phyloP scores from a whole-genome alignment of 1,140 invertebrate species.

The Trialeurodes vaporariorum region DNA sequence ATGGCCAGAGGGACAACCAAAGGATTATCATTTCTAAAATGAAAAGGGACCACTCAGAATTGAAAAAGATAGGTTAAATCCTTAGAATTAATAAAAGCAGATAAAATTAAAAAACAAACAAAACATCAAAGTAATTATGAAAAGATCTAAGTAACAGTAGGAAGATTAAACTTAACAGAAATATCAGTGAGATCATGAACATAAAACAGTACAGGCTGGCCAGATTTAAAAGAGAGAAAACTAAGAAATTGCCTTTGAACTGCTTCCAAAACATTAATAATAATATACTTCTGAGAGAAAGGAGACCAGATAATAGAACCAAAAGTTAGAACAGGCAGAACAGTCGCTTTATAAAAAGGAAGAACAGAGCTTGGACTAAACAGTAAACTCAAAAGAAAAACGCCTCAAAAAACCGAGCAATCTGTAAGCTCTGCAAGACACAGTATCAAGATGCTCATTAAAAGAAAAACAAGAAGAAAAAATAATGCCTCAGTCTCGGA shows the following conservation, averaged over 20 bases:
- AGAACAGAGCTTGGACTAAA: background rate
- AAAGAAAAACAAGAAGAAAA: background rate
- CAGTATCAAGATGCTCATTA: background rate
- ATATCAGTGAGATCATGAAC: background rate
- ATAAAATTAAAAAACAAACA: no score
- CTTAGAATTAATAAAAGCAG: no score
- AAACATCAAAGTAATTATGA: no score
- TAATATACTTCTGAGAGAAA: background rate
- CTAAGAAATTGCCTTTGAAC: background rate
- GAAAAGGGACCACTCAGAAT: no score
- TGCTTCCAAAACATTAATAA: background rate
- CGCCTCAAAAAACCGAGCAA: background rate
- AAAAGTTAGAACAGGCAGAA: background rate
- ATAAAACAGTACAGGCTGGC: background rate
- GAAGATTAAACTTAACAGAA: no score
- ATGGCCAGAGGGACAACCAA: no score
- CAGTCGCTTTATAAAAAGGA: background rate
- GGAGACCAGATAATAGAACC: background rate
- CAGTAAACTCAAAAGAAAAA: background rate
- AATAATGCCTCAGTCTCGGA: background rate
- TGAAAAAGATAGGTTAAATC: no score
- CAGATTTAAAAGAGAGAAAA: background rate
- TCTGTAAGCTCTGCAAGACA: background rate
- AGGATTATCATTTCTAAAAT: no score
- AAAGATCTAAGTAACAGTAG: no score